These are phyloP conservation scores for Upupa epops DNA, from an alignment of 2,113 vertebrate genomes.

Conservation along the genomic window DNA sequence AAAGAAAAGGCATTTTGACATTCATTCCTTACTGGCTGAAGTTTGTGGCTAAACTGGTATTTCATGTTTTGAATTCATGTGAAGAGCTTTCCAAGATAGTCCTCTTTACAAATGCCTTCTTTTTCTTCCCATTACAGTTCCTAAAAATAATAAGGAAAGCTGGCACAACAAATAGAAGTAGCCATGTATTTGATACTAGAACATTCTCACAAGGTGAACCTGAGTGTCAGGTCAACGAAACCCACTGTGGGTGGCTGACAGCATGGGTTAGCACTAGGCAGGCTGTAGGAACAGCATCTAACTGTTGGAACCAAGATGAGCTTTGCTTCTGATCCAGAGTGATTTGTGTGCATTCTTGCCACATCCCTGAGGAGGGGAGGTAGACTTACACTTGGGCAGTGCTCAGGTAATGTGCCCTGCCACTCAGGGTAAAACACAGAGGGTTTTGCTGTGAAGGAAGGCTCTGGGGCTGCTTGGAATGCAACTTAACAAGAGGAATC, in stretches of 20 bases:
- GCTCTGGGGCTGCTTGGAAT: not conserved
- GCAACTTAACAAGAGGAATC: not conserved
- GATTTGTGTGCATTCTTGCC: not conserved
- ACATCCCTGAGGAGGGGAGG: not conserved
- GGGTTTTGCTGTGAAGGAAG: not conserved
- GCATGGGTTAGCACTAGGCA: not conserved
- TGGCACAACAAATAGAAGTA: not conserved
- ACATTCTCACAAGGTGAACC: not conserved
- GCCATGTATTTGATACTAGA: not conserved
- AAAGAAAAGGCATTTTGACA: not conserved
- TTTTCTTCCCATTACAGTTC: not conserved
- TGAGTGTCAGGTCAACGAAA: not conserved
- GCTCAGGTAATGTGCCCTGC: not conserved
- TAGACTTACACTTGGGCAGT: not conserved
- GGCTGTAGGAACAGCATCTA: not conserved
- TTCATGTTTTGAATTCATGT: not conserved
- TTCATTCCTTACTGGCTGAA: not conserved
- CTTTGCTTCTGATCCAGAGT: not conserved
- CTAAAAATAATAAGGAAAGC: not conserved
- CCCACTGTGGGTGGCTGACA: rapidly evolving
- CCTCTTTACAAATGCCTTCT: not conserved
- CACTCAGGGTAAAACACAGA: not conserved
- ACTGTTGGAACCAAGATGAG: not conserved
- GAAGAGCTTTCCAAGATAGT: not conserved
- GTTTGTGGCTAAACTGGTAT: not conserved